Evolutionary conservation across 2,888 invertebrate species (phyloP).

Genomic region (Hecatera dysodea): DNA sequence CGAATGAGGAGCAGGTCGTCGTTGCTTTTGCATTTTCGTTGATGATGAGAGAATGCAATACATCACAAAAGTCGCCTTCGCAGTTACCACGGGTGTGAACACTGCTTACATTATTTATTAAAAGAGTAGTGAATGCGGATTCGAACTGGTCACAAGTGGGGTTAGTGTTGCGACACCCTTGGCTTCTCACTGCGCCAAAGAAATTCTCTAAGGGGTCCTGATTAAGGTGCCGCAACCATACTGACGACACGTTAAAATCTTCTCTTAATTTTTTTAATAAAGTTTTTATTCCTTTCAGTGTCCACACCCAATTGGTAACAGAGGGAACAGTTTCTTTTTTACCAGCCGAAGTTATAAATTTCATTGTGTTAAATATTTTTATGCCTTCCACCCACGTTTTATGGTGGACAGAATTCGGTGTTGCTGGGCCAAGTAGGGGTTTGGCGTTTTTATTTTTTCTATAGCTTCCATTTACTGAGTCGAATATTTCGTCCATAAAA

Average conservation of each 20-base stretch:
- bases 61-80: constrained; percentile 36
- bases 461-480: too few relatives aligned
- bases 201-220: constrained; percentile 65
- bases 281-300: too few relatives aligned
- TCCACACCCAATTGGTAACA: constrained; percentile 40
- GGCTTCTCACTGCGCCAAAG: constrained; percentile 60
- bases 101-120: constrained; percentile 47
- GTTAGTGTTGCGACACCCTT: constrained; percentile 42
- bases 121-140: constrained; percentile 24
- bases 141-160: constrained; percentile 32
- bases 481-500: too few relatives aligned
- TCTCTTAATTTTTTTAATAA: too few relatives aligned
- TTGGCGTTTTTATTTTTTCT: constrained; percentile 34
- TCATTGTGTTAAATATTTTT: constrained; percentile 22
- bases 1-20: constrained; percentile 27
- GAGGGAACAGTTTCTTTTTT: constrained; percentile 21
- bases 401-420: constrained; percentile 10
- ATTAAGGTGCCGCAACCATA: constrained; percentile 65
- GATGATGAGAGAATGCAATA: constrained; percentile 37
- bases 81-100: too few relatives aligned
- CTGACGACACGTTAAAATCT: constrained; percentile 37
- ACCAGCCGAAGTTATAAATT: constrained; percentile 14
- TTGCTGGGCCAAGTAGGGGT: constrained; percentile 50
- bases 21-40: constrained; percentile 39
- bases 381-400: constrained; percentile 26